phyloP scores from a whole-genome alignment of 1,140 invertebrate genomes.

The Sycophila sp. region DNA sequence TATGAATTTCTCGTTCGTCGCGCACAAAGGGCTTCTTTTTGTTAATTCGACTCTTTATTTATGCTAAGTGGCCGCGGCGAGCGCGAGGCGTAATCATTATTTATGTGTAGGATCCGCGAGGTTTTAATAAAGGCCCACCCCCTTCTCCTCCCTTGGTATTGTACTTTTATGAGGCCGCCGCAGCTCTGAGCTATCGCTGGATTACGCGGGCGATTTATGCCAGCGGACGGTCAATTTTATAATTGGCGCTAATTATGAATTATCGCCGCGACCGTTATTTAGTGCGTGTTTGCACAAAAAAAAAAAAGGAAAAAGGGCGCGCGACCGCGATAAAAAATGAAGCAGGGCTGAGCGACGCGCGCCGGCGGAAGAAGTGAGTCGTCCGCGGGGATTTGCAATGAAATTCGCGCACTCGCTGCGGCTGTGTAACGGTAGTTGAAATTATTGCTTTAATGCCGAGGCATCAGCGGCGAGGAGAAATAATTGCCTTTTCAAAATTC shows the following conservation, averaged over 20 bases:
- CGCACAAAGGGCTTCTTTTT: conserved; percentile 3
- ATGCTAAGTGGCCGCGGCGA: conserved; percentile 15
- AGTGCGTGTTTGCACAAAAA: background rate
- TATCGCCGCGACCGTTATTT: background rate
- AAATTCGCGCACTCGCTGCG: background rate
- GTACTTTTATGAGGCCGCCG: too few relatives aligned
- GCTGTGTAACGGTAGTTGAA: background rate
- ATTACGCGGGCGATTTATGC: conserved; percentile 3
- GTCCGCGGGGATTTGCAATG: background rate
- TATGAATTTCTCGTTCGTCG: conserved; percentile 1
- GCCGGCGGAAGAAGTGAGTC: conserved; percentile 1
- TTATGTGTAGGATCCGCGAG: background rate
- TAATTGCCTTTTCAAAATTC: too few relatives aligned
- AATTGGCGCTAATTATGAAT: conserved; percentile 14
- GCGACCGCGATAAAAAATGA: too few relatives aligned
- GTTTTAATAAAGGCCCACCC: background rate
- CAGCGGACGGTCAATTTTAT: background rate
- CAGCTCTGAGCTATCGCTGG: conserved; percentile 15
- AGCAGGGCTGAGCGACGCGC: too few relatives aligned
- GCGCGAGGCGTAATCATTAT: background rate
- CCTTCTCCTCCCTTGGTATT: too few relatives aligned
- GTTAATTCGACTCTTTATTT: conserved; percentile 21
- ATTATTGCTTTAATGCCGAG: background rate
- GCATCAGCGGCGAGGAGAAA: too few relatives aligned
- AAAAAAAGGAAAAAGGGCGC: too few relatives aligned